Percentiles rank a stretch among this genome's conserved stretches.
Evolutionary conservation across 2,113 vertebrate species (phyloP).

Genomic region (Enhydra lutris): DNA sequence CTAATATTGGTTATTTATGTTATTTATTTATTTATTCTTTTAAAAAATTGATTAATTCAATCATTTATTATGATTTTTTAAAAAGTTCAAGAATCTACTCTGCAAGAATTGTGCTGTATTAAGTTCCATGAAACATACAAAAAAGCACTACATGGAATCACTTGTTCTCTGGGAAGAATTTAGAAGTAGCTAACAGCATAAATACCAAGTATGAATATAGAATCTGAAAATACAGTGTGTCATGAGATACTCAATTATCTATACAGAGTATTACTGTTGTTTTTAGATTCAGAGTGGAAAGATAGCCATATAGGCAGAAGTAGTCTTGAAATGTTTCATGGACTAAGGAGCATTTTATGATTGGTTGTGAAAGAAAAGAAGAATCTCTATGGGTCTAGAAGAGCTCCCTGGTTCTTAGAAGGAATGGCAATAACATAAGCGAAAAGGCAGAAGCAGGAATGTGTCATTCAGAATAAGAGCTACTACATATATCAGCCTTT

Average conservation of each 20-base stretch:
- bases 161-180: neutral
- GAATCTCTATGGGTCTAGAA: neutral
- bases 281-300: constrained; percentile 11
- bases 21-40: neutral
- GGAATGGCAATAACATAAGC: neutral
- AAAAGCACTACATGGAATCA: neutral
- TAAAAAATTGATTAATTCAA: neutral
- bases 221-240: neutral
- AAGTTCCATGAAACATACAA: neutral
- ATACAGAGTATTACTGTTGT: neutral
- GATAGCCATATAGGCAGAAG: neutral
- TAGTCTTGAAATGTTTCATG: neutral
- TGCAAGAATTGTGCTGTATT: neutral
- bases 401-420: neutral
- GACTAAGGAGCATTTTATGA: neutral
- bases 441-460: neutral
- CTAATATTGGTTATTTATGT: neutral
- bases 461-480: neutral
- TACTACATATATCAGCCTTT: neutral
- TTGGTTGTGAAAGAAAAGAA: neutral
- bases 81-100: neutral
- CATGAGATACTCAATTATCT: neutral
- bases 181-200: neutral
- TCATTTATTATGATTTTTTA: neutral
- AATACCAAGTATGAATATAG: neutral